phyloP scores from a whole-genome alignment of 2,113 vertebrate species.

The Paradoxurus hermaphroditus region DNA sequence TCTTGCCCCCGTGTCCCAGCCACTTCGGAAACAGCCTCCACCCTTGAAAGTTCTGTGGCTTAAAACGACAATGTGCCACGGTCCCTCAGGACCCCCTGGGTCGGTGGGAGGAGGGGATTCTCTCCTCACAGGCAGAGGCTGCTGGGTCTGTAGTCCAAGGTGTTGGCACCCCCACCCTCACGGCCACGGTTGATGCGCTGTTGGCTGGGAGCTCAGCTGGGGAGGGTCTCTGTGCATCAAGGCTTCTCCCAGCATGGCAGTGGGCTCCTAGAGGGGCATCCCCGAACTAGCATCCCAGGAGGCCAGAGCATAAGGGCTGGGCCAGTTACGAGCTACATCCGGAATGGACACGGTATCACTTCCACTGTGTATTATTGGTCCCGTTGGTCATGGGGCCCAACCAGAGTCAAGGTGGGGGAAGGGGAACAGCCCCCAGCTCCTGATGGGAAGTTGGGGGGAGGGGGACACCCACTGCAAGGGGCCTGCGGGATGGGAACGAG shows the following conservation, averaged over 20 bases:
- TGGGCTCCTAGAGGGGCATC: neutral
- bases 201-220: neutral
- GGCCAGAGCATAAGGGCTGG: neutral
- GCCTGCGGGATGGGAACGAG: fast-evolving
- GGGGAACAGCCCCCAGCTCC: neutral
- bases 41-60: neutral
- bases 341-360: neutral
- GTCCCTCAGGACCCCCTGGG: too few species aligned
- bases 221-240: neutral
- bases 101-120: neutral
- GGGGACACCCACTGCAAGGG: neutral
- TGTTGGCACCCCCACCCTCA: neutral
- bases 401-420: neutral
- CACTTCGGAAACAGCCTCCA: neutral
- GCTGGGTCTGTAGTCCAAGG: neutral
- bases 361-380: neutral
- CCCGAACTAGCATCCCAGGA: neutral
- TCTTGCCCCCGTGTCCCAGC: fast-evolving
- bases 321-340: neutral
- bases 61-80: neutral
- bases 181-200: fast-evolving
- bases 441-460: fast-evolving
- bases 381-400: neutral
- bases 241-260: neutral
- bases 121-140: neutral